Conservation (phyloP, 2,113 vertebrate genomes). For the Neolamprologus devosi region DNA sequence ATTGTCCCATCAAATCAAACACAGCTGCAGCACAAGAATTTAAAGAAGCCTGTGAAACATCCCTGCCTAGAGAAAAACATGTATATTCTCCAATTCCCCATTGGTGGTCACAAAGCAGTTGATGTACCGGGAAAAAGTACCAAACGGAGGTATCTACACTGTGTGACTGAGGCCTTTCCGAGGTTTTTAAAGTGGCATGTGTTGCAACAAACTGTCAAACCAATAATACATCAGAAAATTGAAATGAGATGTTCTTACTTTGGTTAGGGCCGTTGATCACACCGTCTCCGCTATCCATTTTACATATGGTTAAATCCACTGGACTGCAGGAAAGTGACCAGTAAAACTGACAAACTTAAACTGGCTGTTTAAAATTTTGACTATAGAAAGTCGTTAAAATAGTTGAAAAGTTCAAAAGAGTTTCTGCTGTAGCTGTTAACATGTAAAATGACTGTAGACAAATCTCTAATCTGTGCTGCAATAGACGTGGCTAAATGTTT, state of each 20-base stretch:
- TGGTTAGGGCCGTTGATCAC: not conserved
- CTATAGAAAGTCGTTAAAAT: not conserved
- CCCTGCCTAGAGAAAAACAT: not conserved
- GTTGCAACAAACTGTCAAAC: not conserved
- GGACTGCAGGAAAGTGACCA: not conserved
- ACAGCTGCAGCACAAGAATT: not conserved
- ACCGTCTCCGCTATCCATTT: not conserved
- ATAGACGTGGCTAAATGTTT: not conserved
- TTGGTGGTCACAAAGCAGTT: not conserved
- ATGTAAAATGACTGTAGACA: not conserved
- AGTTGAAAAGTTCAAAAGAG: not conserved
- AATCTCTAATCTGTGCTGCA: not conserved
- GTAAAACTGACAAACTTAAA: not conserved
- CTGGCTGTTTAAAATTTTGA: not conserved
- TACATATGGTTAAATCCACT: not conserved
- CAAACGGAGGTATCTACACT: fast-evolving
- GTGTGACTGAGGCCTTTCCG: not conserved
- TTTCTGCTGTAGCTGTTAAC: not conserved
- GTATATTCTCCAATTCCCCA: not conserved
- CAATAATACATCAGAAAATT: not conserved
- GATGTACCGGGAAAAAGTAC: not conserved
- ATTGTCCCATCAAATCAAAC: not conserved
- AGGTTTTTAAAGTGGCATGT: not conserved
- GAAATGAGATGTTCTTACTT: fast-evolving
- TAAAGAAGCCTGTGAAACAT: not conserved